phyloP scores from a whole-genome alignment of 2,113 vertebrate genomes.

The Numenius arquata region DNA sequence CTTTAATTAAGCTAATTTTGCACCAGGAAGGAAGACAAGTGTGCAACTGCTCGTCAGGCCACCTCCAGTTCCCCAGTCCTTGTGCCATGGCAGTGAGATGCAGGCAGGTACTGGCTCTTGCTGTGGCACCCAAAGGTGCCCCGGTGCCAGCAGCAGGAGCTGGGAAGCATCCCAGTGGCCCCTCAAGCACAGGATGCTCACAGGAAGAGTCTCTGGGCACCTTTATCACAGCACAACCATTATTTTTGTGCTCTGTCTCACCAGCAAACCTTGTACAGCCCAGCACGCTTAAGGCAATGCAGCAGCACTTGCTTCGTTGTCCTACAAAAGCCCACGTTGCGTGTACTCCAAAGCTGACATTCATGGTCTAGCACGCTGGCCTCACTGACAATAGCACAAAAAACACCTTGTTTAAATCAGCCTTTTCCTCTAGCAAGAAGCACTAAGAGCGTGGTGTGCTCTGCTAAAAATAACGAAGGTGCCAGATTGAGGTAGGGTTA shows the following conservation, averaged over 20 bases:
- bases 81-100: rapidly evolving
- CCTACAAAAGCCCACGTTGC: rapidly evolving
- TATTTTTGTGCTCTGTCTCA: neutral
- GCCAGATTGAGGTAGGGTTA: neutral
- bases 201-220: neutral
- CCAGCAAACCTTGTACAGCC: neutral
- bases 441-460: neutral
- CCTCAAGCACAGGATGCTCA: neutral
- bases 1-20: neutral
- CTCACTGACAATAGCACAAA: neutral
- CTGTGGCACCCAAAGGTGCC: neutral
- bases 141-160: rapidly evolving
- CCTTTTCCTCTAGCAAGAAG: neutral
- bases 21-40: neutral
- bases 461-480: neutral
- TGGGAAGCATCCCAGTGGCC: neutral
- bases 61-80: rapidly evolving
- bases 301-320: neutral
- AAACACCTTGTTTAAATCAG: neutral
- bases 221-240: rapidly evolving
- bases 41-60: rapidly evolving
- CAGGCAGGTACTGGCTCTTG: rapidly evolving
- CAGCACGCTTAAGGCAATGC: rapidly evolving
- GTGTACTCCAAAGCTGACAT: rapidly evolving
- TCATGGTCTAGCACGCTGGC: neutral